Base-by-base conservation (phyloP, 2,888 invertebrate genomes). In the Athalia circularis region DNA sequence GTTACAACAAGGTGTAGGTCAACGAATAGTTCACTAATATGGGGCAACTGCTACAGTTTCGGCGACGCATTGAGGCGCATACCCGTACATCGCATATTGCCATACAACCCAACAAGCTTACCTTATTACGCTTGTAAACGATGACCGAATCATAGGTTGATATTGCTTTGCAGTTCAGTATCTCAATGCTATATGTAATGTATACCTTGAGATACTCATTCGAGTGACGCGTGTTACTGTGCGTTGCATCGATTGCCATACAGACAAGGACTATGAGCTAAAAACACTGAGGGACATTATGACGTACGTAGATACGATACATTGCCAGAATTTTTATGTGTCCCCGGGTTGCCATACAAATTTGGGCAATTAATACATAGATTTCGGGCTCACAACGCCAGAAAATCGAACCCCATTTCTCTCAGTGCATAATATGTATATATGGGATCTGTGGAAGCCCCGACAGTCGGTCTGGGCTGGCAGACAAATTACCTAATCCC, bases 401-500 rank as follows among this genome's bases (percentile, higher is more conserved):
- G n/a, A 64, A 64, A 64, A 64, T 64, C 5, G 43, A 64, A 64
- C 64, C n/a, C 43, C 43, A 64, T 64, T 64, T 64, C 64, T 64
- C 64, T 64, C 64, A 64, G 64, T 64, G 64, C 29, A 29, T 29
- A 29, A 29, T 61, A 7, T 8, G 6, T 61, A 15, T 4, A 61
- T 6, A 5, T 13, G 4, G 4, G 61, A 13, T 15, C 8, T 62
- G 4, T 7, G 43, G 9, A 5, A 8, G 11, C 29, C 4, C 4
- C 11, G n/a, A n/a, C 48, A 48, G 13, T 48, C 45, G 45, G 64
- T 43, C 50, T 6, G 29, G 15, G 11, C 5, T 15, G 8, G 52
- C 68, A 68, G 54, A 68, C 68, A 68, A 68, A 68, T 52, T 68
- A 54, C 29, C 50, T 43, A 68, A 68, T 68, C 9, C 54, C 29